Evolutionary conservation across 2,888 invertebrate species (phyloP).

Genomic region (Platycheirus rosarum): DNA sequence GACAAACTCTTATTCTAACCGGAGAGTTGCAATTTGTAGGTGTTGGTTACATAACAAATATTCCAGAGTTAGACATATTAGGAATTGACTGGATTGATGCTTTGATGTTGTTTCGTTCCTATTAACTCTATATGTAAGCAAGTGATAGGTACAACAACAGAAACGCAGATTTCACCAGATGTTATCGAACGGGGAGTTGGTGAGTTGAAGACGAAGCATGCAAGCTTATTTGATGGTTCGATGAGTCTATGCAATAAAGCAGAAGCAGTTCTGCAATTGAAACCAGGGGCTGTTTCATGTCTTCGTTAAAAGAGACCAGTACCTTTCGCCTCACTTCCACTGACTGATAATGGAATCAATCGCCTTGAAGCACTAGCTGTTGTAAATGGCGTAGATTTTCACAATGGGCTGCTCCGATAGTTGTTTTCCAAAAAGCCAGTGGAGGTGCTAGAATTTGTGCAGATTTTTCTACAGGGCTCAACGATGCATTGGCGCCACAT

Average conservation of each 20-base stretch:
- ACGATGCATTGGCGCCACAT: conserved; percentile 61
- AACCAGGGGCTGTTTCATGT: conserved; percentile 55
- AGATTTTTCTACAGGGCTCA: conserved; percentile 70
- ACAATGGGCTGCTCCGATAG: conserved; percentile 74
- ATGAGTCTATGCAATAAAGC: conserved; percentile 66
- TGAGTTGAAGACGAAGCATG: conserved; percentile 20
- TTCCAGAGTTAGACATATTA: conserved; percentile 49
- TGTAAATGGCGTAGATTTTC: conserved; percentile 68
- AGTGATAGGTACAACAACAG: not conserved
- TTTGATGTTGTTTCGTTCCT: conserved; percentile 53
- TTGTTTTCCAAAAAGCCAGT: conserved; percentile 50
- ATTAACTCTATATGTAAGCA: conserved; percentile 45
- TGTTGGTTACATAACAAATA: conserved; percentile 28
- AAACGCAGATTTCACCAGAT: conserved; percentile 26
- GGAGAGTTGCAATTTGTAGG: conserved; percentile 26
- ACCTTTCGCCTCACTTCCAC: conserved; percentile 65
- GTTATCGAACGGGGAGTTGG: conserved; percentile 5
- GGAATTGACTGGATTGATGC: conserved; percentile 66
- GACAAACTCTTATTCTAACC: conserved; percentile 26
- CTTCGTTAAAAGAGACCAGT: conserved; percentile 71
- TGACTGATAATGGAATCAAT: conserved; percentile 59
- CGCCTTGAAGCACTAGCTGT: conserved; percentile 61
- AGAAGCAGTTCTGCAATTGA: conserved; percentile 70
- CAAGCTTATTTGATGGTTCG: conserved; percentile 49
- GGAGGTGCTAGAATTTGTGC: conserved; percentile 69